These are phyloP conservation scores for Perca schrenkii DNA, from an alignment of 2,113 vertebrate species.

Conservation along the genomic window DNA sequence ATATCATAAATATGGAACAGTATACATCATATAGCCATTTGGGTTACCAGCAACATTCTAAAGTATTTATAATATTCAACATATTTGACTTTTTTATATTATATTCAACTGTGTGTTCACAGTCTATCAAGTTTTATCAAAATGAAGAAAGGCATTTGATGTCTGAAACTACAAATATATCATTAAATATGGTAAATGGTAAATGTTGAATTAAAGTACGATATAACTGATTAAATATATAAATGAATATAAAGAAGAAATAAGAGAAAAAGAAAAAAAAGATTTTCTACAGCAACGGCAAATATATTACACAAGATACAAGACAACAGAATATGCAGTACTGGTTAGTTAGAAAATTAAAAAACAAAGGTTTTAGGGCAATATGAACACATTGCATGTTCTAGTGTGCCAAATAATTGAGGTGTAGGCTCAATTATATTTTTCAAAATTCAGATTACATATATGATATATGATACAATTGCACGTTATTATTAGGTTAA, in stretches of 20 bases:
- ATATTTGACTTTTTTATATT: background rate
- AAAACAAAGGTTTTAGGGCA: background rate
- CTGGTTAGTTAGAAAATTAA: no score
- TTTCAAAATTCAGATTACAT: background rate
- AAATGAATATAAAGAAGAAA: background rate
- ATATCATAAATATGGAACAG: background rate
- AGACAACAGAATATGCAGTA: background rate
- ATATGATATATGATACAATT: background rate
- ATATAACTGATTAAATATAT: background rate
- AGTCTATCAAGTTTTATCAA: background rate
- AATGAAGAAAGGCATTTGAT: background rate
- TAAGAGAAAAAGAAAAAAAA: background rate
- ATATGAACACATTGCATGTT: background rate
- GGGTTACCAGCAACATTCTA: no score
- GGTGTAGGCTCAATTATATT: no score
- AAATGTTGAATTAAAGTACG: no score
- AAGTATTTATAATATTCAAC: conserved; percentile 11
- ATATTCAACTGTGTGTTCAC: no score
- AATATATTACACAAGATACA: background rate
- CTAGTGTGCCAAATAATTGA: background rate
- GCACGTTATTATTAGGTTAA: background rate
- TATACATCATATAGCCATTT: no score
- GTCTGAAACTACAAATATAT: background rate
- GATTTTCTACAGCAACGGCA: no score
- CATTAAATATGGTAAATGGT: background rate